Base-by-base conservation (phyloP, 2,888 invertebrate species). In the Netelia melanura region DNA sequence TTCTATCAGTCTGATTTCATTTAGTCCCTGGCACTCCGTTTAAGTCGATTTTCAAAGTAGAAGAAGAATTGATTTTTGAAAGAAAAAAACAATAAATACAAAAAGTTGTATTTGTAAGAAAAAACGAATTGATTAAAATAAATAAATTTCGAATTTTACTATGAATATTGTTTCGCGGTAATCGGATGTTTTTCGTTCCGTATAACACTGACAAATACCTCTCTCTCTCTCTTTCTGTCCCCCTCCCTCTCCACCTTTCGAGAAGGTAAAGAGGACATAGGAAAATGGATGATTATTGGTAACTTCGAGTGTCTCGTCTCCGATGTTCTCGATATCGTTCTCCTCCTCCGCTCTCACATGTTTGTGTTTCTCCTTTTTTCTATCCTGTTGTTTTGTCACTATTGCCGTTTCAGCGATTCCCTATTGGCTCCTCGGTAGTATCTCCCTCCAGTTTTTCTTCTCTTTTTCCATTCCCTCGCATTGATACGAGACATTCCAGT, bases 351-450 rank as follows among this genome's bases (percentile, higher is more conserved):
- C 10, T 30, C 21, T 30, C 25, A 25, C 25, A n/a, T 56, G 8
- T 48, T 14, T 44, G 61, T 30, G 21, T 11, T n/a, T 38, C 10
- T 9, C 11, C 1, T 48, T 11, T 48, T 17, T 48, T 61, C 43
- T 25, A 8, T 14, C 8, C 14, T 3, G 3, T 38, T 52, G 8
- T 30, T 54, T 75, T 43, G 21, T 65, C 54, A 5, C 17, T 2
- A 75, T 72, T 52, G 64, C 17, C 23, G 48, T 21, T 77, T 72
- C 77, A 23, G 52, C 58, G 43, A 72, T 67, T 67, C 58, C 54
- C 72, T 54, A 64, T 64, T 25, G 52, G 72, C 9, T 61, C 23
- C 48, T 25, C 56, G 23, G 25, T 30, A 17, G 10, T 6, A 25
- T 48, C 44, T 58, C 61, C 38, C 44, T 52, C 17, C 9, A 25